Conservation (phyloP, 1,140 invertebrate species). For the Maconellicoccus hirsutus region DNA sequence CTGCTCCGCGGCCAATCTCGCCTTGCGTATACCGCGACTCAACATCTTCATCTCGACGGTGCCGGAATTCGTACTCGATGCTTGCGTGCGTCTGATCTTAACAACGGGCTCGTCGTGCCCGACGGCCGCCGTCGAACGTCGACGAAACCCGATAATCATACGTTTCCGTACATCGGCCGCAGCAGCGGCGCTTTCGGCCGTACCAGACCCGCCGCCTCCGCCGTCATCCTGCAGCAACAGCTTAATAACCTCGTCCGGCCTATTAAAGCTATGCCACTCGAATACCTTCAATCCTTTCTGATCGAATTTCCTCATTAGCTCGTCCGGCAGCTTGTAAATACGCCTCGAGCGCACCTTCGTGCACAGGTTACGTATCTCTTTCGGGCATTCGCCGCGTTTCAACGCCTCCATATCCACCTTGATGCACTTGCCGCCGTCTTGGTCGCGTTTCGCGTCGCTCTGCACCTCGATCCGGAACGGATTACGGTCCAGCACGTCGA, state of each 20-base stretch:
- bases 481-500: constrained; percentile 10
- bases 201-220: not conserved
- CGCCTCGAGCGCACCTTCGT: not conserved
- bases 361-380: constrained; percentile 9
- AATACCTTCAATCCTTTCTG: not conserved
- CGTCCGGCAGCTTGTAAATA: not conserved
- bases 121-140: not conserved
- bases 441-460: constrained; percentile 15
- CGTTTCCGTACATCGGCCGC: not conserved
- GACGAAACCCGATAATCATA: not conserved
- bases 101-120: not conserved
- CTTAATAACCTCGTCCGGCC: not conserved
- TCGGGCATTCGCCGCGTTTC: not conserved
- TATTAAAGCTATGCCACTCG: constrained; percentile 14
- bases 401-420: not conserved
- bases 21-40: not conserved
- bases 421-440: not conserved
- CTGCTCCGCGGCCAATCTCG: not conserved
- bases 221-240: not conserved
- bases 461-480: constrained; percentile 23
- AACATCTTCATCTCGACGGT: not conserved
- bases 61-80: too few species aligned
- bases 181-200: not conserved
- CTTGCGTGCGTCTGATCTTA: not conserved
- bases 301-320: not conserved